Evolutionary conservation across 2,797 vertebrate genomes (phyloP), one percentile per base, ranked within the genome.

Genomic region (Synanceia verrucosa): DNA sequence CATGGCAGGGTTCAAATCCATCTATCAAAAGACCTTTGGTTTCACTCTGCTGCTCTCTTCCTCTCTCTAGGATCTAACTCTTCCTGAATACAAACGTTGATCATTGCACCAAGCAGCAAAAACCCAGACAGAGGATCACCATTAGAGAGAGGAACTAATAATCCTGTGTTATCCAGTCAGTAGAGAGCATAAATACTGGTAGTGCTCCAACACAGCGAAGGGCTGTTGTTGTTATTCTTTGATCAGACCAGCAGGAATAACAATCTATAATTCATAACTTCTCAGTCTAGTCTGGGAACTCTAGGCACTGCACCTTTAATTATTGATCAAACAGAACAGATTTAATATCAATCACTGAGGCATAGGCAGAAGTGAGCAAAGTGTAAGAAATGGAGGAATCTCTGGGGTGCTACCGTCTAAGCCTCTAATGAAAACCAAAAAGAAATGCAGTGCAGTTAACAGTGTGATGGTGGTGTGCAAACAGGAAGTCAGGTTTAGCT

Each of bases 261-360:
- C 82, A 89, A 92, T 91, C 83, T 89, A 91, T 91, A 91, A 93
- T 93, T 91, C 89, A 92, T 91, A 84, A 65, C 63, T 43, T 47
- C 81, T 89, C 91, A 85, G 90, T 93, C 92, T 93, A 89, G 91
- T 90, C 86, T 87, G 82, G 86, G 84, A 91, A 91, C 87, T 89
- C 86, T 73, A 83, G 78, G 87, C 86, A 84, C 79, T 82, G 82
- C 82, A 89, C 84, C 87, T 91, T 93, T 88, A 92, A 92, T 92
- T 91, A 93, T 93, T 92, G 88, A 93, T 92, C 91, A 93, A 90
- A 91, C 86, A 90, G 87, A 90, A 90, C 81, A 87, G 88, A 86
- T 89, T 91, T 91, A 86, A 91, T 92, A 90, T 91, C 92, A 91
- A 91, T 93, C 87, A 88, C 84, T 83, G 71, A 86, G 79, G 89